A percentile compares a stretch with the other conserved stretches of the same genome.
Evolutionary conservation across 2,888 invertebrate genomes (phyloP).

Genomic region (Apodemia mormo): DNA sequence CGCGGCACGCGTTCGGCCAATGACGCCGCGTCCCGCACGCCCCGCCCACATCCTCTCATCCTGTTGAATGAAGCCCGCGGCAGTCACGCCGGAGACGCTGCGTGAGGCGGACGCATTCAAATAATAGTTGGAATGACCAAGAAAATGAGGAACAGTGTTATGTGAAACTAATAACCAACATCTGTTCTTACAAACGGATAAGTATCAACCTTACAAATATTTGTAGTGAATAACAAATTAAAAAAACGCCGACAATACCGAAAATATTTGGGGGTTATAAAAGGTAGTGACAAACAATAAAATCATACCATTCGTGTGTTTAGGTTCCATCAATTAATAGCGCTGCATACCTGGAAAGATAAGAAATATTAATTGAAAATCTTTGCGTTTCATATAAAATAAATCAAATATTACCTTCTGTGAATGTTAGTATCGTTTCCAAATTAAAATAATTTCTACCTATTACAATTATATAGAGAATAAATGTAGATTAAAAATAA

Average conservation of each 20-base stretch:
- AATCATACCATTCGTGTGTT: not conserved
- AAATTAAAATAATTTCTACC: too few species aligned
- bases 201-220: not conserved
- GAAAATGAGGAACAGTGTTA: slow-evolving; percentile 25
- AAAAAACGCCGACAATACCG: not conserved
- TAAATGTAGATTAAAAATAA: too few species aligned
- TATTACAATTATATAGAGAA: too few species aligned
- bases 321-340: not conserved
- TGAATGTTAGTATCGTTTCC: too few species aligned
- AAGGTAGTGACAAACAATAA: not conserved
- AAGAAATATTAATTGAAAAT: not conserved
- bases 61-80: slow-evolving; percentile 74
- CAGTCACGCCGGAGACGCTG: slow-evolving; percentile 62
- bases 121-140: slow-evolving; percentile 19
- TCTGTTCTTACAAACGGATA: slow-evolving; percentile 19
- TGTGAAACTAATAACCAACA: slow-evolving; percentile 22
- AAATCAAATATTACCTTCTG: not conserved
- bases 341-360: not conserved
- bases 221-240: not conserved
- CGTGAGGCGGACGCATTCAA: slow-evolving; percentile 46
- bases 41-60: slow-evolving; percentile 76
- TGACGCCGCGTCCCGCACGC: slow-evolving; percentile 75
- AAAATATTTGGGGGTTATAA: not conserved
- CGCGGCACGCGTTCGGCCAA: slow-evolving; percentile 63
- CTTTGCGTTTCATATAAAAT: too few species aligned